Evolutionary conservation across 2,888 invertebrate genomes (phyloP), one percentile per base, ranked within the genome.

Genomic region (Criorhina ranunculi): DNA sequence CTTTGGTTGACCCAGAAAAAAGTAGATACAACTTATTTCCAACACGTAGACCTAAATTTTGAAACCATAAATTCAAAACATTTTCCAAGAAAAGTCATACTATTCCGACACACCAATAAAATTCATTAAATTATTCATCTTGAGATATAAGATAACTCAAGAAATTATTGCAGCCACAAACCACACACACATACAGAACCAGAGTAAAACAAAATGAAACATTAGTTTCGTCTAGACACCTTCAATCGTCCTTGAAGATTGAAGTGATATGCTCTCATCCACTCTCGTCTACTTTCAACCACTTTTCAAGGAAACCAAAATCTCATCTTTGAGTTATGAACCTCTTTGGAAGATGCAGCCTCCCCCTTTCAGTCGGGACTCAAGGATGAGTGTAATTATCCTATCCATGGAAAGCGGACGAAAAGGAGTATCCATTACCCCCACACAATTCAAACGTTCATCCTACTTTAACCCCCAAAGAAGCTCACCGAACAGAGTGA

Each of bases 201-300:
- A 40, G 4, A 15, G n/a, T 33, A 49, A 69, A 49, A 57, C 40
- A 73, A 49, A 85, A 67, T 62, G 57, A 59, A 40, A 46, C 46
- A 69, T 73, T 69, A 67, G 73, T 69, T 79, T 42, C 67, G 83
- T 85, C 83, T 85, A 85, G 83, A 85, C 83, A 75, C 73, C 69
- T 83, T 79, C 64, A 44, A 75, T 79, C 75, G 69, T 75, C 57
- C 62, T 82, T 67, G 17, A 72, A 59, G 59, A 73, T 59, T 53
- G 33, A 79, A 79, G 62, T 62, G 60, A 57, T 73, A 59, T 33
- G 35, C 55, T 79, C 49, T 82, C 55, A 67, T 78, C 67, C 60
- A 53, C 44, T 66, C 12, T 82, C 55, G 60, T 78, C 67, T 53
- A 53, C 44, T 66, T 11, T 51, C 44, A 60, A 77, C 64, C 66